Base-by-base conservation (phyloP, 2,797 vertebrate species). In the Etheostoma nigrum region DNA sequence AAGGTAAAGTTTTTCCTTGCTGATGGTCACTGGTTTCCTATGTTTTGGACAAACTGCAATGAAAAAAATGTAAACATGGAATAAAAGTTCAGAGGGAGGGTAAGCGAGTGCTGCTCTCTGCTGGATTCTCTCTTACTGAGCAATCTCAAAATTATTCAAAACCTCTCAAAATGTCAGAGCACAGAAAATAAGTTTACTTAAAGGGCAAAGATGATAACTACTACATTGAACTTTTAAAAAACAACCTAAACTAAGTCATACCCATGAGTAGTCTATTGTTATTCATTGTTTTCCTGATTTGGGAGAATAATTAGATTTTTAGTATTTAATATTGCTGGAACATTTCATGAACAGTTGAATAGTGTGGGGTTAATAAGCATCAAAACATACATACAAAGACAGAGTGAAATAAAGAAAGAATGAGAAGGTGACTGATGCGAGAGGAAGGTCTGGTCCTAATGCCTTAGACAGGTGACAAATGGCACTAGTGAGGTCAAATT, bases 391-490 rank as follows among this genome's bases (percentile, higher is more conserved):
- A 70, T 30, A 68, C 53, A 67, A 45, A 60, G 42, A 73, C 11
- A 30, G 47, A 79, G 1, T 48, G 47, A 71, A 48, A 64, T 27
- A 65, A 23, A 44, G 13, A 44, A 44, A 44, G 33, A 62, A 33
- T 67, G 54, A 66, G 64, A 42, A 40, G 81, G 80, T 84, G 75
- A 73, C 58, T 78, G 86, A 87, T 83, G 84, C 83, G 80, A 49
- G 82, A 89, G 81, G 84, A 91, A 88, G 85, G 80, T 74, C 79
- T 86, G 86, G 66, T 83, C 80, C 88, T 77, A 88, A 89, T 81
- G 57, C 83, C 76, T 77, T 84, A 82, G 89, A 92, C 89, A 93
- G 84, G 88, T 92, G 89, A 95, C 84, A 93, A 94, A 93, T 93
- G 88, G 86, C 78, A 88, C 80, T 69, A 64, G 74, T 76, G 76